A percentile compares a stretch with the other conserved stretches of the same genome.
Conservation (phyloP, 2,797 vertebrate genomes). For the Acipenser oxyrinchus region DNA sequence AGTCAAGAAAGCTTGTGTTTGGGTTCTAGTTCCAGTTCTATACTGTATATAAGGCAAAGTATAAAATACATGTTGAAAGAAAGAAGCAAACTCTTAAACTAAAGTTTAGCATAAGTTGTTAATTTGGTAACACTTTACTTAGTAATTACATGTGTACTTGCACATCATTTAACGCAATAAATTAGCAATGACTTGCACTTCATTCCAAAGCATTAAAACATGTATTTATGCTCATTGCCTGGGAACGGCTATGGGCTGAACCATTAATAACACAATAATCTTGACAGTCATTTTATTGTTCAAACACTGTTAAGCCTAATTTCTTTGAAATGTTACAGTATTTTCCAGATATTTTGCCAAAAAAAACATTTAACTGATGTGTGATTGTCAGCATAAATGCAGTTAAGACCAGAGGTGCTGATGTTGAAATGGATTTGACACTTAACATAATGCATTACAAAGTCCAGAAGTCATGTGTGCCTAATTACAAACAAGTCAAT, state of each 20-base stretch:
- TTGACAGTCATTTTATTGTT: neutral
- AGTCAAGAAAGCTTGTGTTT: too few relatives aligned
- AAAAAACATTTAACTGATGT: slow-evolving; percentile 6
- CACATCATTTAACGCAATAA: neutral
- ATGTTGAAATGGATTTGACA: slow-evolving; percentile 8
- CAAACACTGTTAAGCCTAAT: slow-evolving; percentile 1
- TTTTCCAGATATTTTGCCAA: neutral
- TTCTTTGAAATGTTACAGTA: slow-evolving; percentile 5
- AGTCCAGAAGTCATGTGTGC: slow-evolving; percentile 18
- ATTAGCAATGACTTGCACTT: neutral
- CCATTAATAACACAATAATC: neutral
- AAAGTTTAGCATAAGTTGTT: neutral
- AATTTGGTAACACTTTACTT: slow-evolving; percentile 5
- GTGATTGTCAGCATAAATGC: neutral
- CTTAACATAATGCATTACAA: slow-evolving; percentile 13
- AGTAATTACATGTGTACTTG: slow-evolving; percentile 5
- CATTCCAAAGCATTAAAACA: neutral
- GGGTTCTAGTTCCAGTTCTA: too few relatives aligned
- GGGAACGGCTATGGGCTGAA: neutral
- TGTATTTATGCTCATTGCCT: neutral
- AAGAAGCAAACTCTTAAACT: too few relatives aligned
- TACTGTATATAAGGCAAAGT: too few relatives aligned
- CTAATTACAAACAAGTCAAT: slow-evolving; percentile 5
- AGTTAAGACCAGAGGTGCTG: neutral
- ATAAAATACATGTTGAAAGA: too few relatives aligned